Evolutionary conservation across 2,797 vertebrate species (phyloP).

Genomic region (Tokudaia muenninki): DNA sequence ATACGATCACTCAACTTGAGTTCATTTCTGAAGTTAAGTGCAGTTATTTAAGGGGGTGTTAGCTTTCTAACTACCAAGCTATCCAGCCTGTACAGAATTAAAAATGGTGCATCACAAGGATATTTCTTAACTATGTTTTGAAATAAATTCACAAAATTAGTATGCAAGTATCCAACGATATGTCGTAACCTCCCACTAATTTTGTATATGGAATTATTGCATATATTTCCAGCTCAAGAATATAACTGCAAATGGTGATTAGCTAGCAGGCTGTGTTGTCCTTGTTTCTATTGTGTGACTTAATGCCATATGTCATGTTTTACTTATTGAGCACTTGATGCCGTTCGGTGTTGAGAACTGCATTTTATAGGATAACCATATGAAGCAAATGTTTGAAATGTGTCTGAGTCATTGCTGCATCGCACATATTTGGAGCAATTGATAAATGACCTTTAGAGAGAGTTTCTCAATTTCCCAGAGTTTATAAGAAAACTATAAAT

Average conservation of each 20-base stretch:
- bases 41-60: slow-evolving; percentile 83
- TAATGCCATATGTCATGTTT: slow-evolving; percentile 75
- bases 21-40: slow-evolving; percentile 81
- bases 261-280: slow-evolving; percentile 61
- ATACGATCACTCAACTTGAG: slow-evolving; percentile 75
- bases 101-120: slow-evolving; percentile 56
- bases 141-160: slow-evolving; percentile 21
- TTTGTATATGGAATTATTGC: slow-evolving; percentile 59
- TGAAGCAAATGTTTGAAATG: slow-evolving; percentile 45
- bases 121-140: slow-evolving; percentile 63
- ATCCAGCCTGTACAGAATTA: slow-evolving; percentile 72
- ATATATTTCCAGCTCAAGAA: slow-evolving; percentile 57
- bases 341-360: slow-evolving; percentile 64
- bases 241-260: slow-evolving; percentile 76
- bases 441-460: slow-evolving; percentile 73
- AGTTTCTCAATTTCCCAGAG: slow-evolving; percentile 78
- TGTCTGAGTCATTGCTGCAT: slow-evolving; percentile 62
- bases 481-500: slow-evolving; percentile 79
- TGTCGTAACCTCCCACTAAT: background rate
- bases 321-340: slow-evolving; percentile 64
- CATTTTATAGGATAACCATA: slow-evolving; percentile 63
- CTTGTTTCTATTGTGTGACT: slow-evolving; percentile 67
- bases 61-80: slow-evolving; percentile 78
- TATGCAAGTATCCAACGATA: background rate
- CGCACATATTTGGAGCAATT: slow-evolving; percentile 67